These are phyloP conservation scores for Argentina silus DNA, from an alignment of 2,797 vertebrate genomes.

Conservation along the genomic window DNA sequence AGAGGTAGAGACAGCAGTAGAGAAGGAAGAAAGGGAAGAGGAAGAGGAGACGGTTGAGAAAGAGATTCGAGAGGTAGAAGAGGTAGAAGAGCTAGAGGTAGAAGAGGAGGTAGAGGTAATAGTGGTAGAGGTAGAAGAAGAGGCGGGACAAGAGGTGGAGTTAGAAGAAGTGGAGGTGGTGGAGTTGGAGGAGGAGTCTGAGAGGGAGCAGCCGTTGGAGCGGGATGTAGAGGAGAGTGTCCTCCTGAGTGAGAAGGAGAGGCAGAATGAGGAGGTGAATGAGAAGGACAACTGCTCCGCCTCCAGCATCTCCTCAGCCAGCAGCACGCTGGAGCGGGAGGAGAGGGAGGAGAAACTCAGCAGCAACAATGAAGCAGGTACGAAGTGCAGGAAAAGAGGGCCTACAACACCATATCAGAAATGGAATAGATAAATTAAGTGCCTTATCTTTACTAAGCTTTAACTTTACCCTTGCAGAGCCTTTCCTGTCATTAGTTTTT, in stretches of 20 bases:
- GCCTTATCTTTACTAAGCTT: too few relatives aligned
- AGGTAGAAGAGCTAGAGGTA: constrained; percentile 21
- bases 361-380: constrained; percentile 86
- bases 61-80: constrained; percentile 24
- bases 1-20: constrained; percentile 36
- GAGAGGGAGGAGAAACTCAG: constrained; percentile 89
- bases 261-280: constrained; percentile 96
- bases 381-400: neutral
- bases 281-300: constrained; percentile 98
- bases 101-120: constrained; percentile 36
- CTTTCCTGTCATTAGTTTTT: too few relatives aligned
- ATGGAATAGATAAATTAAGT: too few relatives aligned
- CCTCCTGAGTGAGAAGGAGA: constrained; percentile 94
- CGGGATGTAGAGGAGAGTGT: constrained; percentile 84
- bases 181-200: constrained; percentile 62
- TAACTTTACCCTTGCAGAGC: too few relatives aligned
- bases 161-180: constrained; percentile 26
- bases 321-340: constrained; percentile 96
- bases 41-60: constrained; percentile 32
- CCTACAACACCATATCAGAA: neutral
- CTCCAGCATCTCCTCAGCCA: constrained; percentile 96
- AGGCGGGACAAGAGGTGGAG: constrained; percentile 17
- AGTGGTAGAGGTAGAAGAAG: constrained; percentile 4
- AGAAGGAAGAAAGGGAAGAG: constrained; percentile 23
- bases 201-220: constrained; percentile 77